phyloP scores from a whole-genome alignment of 1,140 invertebrate species.

The Zaprionus tsacasi region DNA sequence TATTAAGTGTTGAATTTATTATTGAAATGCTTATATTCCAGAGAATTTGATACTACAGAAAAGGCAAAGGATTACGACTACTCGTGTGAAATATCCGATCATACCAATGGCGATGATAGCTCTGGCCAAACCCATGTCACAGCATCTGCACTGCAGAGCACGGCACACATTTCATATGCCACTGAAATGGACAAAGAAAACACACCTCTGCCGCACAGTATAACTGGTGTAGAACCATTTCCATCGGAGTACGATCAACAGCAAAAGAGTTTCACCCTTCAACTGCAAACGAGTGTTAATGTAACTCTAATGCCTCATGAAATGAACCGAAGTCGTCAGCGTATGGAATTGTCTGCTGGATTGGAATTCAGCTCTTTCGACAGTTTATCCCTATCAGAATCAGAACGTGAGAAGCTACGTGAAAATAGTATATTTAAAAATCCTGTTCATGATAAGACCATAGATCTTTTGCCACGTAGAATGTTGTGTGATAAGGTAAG shows the following conservation, averaged over 20 bases:
- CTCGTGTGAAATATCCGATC: slow-evolving; percentile 67
- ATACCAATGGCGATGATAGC: slow-evolving; percentile 56
- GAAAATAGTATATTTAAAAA: slow-evolving; percentile 19
- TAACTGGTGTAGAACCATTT: slow-evolving; percentile 1
- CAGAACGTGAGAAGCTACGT: slow-evolving; percentile 37
- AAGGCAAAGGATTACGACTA: slow-evolving; percentile 55
- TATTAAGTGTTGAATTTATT: background rate
- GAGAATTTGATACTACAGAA: slow-evolving; percentile 58
- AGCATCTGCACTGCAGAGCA: slow-evolving; percentile 17
- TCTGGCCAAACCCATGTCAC: slow-evolving; percentile 24
- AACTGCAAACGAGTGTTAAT: slow-evolving; percentile 62
- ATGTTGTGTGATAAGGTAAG: slow-evolving; percentile 16
- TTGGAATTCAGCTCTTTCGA: slow-evolving; percentile 10
- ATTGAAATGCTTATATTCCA: background rate
- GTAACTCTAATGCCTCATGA: slow-evolving; percentile 60
- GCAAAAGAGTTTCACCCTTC: slow-evolving; percentile 31
- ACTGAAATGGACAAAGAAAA: slow-evolving; percentile 54
- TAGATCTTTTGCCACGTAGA: slow-evolving; percentile 51
- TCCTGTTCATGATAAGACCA: slow-evolving; percentile 48
- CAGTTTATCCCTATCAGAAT: slow-evolving; percentile 26
- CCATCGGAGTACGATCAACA: slow-evolving; percentile 23
- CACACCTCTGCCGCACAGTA: background rate
- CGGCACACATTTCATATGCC: background rate
- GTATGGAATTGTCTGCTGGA: slow-evolving; percentile 3
- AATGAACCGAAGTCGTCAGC: background rate